Base-by-base conservation (phyloP, 2,797 vertebrate species). In the Mus caroli region DNA sequence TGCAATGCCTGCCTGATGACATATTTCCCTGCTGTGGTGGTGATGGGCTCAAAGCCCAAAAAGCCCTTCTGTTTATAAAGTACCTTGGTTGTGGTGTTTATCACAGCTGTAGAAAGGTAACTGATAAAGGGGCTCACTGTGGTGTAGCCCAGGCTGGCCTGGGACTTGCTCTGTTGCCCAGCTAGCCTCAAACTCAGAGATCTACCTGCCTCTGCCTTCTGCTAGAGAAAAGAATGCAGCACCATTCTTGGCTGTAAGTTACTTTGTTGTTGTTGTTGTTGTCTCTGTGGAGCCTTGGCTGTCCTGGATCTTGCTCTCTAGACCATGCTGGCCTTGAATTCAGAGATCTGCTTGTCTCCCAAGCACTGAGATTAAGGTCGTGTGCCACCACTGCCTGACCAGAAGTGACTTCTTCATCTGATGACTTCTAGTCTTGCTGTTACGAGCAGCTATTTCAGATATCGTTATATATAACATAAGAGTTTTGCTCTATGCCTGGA, bases 351-450 rank as follows among this genome's bases (percentile, higher is more conserved):
- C 34, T 37, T 82, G 22, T 37, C 19, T 58, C 24, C 79, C 24
- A 56, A 58, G 54, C 24, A 6, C 54, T 58, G 22, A n/a, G n/a
- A 58, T 82, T 58, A 82, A 77, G 31, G 56, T 24, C 22, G 1
- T 40, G n/a, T 24, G 37, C 22, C 54, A 37, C 40, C 52, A n/a
- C 31, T 4, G 20, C 12, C 37, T 37, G n/a, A 54, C 79, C 54
- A 77, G 28, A 58, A 82, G 13, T 58, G 37, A 58, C 12, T 37
- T 82, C 12, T 82, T 79, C 17, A 24, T 93, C 76, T 94, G 84
- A 10, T 94, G 82, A 58, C 67, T 92, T 91, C 64, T 28, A 76
- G 43, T 69, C 92, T 90, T 96, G 60, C 82, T 60, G 4, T n/a
- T 58, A 75, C 6, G 56, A 84, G 37, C 56, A 62, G 13, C 20